Conservation (phyloP, 2,797 vertebrate species). For the Sylvilagus floridanus region DNA sequence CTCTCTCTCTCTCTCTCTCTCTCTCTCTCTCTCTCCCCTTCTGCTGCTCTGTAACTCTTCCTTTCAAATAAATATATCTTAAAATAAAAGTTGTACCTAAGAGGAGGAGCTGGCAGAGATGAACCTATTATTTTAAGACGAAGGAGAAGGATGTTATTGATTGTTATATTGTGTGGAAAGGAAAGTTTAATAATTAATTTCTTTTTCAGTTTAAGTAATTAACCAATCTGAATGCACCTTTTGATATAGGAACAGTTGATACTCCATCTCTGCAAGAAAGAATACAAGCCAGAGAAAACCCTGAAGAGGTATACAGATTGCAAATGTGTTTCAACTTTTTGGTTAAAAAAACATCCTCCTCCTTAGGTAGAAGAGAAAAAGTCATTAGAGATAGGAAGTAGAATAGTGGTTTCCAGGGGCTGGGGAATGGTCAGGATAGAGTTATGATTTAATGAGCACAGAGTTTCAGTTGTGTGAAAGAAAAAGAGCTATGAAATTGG, state of each 20-base stretch:
- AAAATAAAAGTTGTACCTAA: neutral
- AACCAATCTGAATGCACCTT: constrained; percentile 54
- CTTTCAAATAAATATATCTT: too few relatives aligned
- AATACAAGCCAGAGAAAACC: constrained; percentile 94
- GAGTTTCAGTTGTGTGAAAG: neutral
- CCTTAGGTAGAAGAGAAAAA: neutral
- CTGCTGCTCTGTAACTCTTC: too few relatives aligned
- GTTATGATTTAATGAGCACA: neutral
- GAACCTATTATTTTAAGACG: neutral
- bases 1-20: too few relatives aligned
- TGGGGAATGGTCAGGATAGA: neutral
- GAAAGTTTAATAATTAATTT: neutral
- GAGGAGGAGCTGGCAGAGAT: neutral
- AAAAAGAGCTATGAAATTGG: neutral
- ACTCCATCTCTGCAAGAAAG: constrained; percentile 95
- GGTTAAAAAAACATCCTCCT: neutral
- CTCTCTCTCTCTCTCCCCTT: too few relatives aligned
- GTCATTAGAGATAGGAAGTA: neutral
- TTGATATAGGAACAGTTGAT: constrained; percentile 93
- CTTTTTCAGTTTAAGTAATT: constrained; percentile 36
- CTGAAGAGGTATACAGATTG: constrained; percentile 91
- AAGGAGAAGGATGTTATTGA: neutral
- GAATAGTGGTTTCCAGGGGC: neutral
- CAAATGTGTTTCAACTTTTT: neutral
- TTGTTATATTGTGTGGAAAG: neutral